Base-by-base conservation (phyloP, 2,888 invertebrate species). In the Cataglyphis livida region DNA sequence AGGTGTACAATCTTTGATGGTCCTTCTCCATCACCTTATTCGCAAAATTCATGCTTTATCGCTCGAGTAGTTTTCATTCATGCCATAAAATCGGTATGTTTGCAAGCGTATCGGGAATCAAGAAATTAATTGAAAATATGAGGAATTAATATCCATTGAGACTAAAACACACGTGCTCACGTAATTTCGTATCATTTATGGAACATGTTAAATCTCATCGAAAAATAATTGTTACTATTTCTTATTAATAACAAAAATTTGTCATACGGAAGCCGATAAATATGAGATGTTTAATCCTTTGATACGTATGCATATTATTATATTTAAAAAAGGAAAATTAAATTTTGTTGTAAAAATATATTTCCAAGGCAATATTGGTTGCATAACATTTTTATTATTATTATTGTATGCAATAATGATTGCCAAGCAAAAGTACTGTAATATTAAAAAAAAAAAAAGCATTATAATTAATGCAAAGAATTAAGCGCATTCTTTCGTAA, bases 1-100 rank as follows among this genome's bases (percentile, higher is more conserved):
- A 85, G 73, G 79, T 48, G 65, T 57, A 32, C 38, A 57, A n/a
- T 44, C 78, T 78, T 78, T 68, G 68, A 57, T 35, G 41, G 64
- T 64, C 66, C 89, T 85, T 84, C 84, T 87, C 61, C 81, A 61
- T 70, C 81, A 68, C 79, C 73, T 84, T 84, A 84, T 85, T 81
- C 82, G 79, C 84, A 74, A 84, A 74, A 85, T 78, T 89, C 88
- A 38, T 84, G 57, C 82, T 84, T 74, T 38, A 78, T 68, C 25
- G 68, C 68, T 15, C 44, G 44, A 28, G 32, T 35, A 73, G 68
- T 74, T 57, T 35, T 61, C 57, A 54, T 61, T 38, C 62, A 51
- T 44, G 32, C 41, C 61, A 32, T 51, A 35, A 64, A 82, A 74
- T 82, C 57, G 66, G 10, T n/a, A 66, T 61, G 59, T 83, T 65